These are phyloP conservation scores for Crotophaga sulcirostris DNA, from an alignment of 2,113 vertebrate species.

Conservation along the genomic window DNA sequence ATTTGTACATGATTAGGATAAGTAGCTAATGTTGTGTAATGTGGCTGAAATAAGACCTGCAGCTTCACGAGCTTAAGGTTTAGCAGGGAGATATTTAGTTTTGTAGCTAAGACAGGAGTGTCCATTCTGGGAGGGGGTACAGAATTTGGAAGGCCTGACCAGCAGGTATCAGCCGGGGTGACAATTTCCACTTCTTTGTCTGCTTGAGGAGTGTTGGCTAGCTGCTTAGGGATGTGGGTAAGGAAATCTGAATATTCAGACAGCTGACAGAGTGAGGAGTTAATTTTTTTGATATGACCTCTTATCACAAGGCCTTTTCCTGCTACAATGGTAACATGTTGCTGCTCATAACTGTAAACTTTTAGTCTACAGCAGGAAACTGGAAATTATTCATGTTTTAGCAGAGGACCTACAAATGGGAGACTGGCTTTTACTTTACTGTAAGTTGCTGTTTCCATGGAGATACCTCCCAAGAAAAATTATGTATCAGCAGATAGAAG, in stretches of 20 bases:
- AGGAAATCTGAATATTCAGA: neutral
- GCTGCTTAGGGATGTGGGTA: neutral
- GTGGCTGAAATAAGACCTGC: neutral
- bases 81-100: neutral
- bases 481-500: neutral
- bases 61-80: neutral
- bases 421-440: neutral
- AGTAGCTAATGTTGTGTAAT: neutral
- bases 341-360: neutral
- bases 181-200: neutral
- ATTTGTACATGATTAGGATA: accelerated
- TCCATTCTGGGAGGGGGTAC: neutral
- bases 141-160: neutral
- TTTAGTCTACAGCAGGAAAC: neutral
- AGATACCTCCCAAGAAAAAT: neutral
- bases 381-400: neutral
- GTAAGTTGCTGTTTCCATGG: neutral
- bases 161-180: neutral
- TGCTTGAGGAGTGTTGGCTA: neutral
- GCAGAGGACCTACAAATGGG: neutral
- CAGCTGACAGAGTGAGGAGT: neutral
- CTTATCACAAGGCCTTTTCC: neutral
- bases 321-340: neutral
- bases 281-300: neutral
- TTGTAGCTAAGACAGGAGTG: neutral